Percentiles rank a stretch among this genome's conserved stretches.
phyloP scores from a whole-genome alignment of 2,888 invertebrate species.

The Drosophila paranaensis region DNA sequence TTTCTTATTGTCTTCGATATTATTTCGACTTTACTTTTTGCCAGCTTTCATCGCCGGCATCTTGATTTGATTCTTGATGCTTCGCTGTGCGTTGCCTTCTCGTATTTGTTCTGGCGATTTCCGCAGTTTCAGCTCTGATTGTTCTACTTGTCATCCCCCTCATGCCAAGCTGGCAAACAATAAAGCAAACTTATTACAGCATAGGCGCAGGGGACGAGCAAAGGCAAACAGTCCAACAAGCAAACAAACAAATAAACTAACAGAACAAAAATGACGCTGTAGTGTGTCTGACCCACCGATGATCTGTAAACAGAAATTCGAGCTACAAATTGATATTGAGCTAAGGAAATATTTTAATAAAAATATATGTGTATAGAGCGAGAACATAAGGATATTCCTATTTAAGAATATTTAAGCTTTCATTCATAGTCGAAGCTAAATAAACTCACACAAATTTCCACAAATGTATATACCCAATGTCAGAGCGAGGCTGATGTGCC shows the following conservation, averaged over 20 bases:
- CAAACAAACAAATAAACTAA: slow-evolving; percentile 20
- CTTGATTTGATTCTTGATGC: slow-evolving; percentile 48
- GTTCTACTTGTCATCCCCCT: slow-evolving; percentile 67
- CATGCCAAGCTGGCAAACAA: slow-evolving; percentile 44
- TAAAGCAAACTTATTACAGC: slow-evolving; percentile 60
- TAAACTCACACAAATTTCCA: neutral
- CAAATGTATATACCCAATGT: neutral
- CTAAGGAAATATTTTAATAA: neutral
- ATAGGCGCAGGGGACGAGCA: slow-evolving; percentile 1
- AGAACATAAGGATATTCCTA: neutral
- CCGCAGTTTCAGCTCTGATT: slow-evolving; percentile 72
- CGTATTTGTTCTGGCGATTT: slow-evolving; percentile 71
- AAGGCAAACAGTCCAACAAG: slow-evolving; percentile 13
- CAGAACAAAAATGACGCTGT: neutral
- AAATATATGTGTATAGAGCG: neutral
- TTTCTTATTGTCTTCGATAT: slow-evolving; percentile 8
- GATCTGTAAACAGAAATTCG: neutral
- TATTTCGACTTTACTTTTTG: neutral
- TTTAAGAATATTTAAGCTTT: neutral
- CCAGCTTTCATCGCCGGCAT: slow-evolving; percentile 21
- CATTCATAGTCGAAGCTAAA: too few relatives aligned
- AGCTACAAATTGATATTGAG: neutral
- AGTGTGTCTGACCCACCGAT: neutral
- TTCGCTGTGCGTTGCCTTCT: slow-evolving; percentile 20
- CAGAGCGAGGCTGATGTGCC: neutral